A percentile compares a stretch with the other conserved stretches of the same genome.
Conservation (phyloP, 2,888 invertebrate species). For the Acronicta aceris region DNA sequence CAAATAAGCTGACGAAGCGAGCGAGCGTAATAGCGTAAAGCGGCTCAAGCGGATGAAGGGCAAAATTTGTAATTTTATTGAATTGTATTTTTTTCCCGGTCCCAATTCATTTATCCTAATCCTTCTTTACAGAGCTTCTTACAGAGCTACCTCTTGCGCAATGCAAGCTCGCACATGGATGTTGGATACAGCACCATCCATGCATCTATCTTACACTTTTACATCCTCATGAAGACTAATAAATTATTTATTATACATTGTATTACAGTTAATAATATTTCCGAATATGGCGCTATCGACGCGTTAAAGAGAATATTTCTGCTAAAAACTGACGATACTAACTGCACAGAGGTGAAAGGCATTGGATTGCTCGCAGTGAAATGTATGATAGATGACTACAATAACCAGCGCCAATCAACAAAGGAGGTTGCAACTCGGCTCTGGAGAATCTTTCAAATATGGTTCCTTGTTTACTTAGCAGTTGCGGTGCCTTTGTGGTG, state of each 20-base stretch:
- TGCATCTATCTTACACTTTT: too few species aligned
- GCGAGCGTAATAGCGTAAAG: too few species aligned
- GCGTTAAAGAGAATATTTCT: constrained; percentile 38
- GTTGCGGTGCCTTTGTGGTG: constrained; percentile 80
- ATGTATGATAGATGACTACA: constrained; percentile 58
- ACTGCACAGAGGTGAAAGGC: constrained; percentile 72
- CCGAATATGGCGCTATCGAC: constrained; percentile 27
- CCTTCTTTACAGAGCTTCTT: too few species aligned
- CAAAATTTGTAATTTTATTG: too few species aligned
- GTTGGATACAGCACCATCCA: too few species aligned
- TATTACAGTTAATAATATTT: constrained; percentile 4
- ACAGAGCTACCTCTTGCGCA: too few species aligned
- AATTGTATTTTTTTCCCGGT: too few species aligned
- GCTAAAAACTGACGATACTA: constrained; percentile 17
- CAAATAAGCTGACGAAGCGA: too few species aligned
- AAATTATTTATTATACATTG: background rate
- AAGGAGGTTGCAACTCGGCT: constrained; percentile 49
- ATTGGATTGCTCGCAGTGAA: constrained; percentile 71
- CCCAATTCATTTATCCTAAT: too few species aligned
- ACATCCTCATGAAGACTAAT: too few species aligned
- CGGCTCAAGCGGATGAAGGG: too few species aligned
- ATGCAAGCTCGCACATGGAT: too few species aligned
- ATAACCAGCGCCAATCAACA: constrained; percentile 37
- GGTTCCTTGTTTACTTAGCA: constrained; percentile 69
- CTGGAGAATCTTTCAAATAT: constrained; percentile 68